A percentile compares a stretch with the other conserved stretches of the same genome.
Conservation (phyloP, 2,888 invertebrate species). For the Mesorhabditis sp. region DNA sequence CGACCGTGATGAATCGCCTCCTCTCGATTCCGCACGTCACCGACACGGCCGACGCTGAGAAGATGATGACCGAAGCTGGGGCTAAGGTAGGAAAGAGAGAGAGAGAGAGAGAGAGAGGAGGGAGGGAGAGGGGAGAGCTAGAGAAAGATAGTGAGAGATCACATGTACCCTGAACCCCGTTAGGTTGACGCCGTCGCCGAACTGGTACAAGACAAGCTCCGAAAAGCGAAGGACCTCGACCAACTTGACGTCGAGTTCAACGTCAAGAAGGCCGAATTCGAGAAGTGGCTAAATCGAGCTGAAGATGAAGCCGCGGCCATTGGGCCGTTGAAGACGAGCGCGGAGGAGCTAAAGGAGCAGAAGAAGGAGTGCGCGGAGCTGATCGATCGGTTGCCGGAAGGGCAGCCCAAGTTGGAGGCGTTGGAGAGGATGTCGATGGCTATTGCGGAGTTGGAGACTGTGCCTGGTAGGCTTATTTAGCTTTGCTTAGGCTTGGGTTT, state of each 20-base stretch:
- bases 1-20: neutral
- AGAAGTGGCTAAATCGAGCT: neutral
- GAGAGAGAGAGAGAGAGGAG: neutral
- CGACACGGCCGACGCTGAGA: slow-evolving; percentile 4
- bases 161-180: too few relatives aligned
- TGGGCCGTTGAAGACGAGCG: slow-evolving; percentile 24
- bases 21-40: neutral
- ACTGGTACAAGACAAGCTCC: slow-evolving; percentile 11
- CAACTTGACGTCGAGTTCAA: slow-evolving; percentile 24
- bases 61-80: slow-evolving; percentile 1
- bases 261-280: slow-evolving; percentile 8
- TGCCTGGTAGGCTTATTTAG: neutral
- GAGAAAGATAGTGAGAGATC: too few relatives aligned
- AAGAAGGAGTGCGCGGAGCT: slow-evolving; percentile 18
- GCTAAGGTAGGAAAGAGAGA: slow-evolving; percentile 1
- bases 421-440: slow-evolving; percentile 2
- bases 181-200: slow-evolving; percentile 9
- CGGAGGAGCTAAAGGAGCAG: slow-evolving; percentile 22
- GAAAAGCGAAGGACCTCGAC: slow-evolving; percentile 17
- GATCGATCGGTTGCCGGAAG: slow-evolving; percentile 17
- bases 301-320: neutral
- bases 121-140: neutral
- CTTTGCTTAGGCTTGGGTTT: too few relatives aligned
- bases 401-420: neutral
- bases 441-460: neutral